Evolutionary conservation across 2,888 invertebrate genomes (phyloP), one percentile per base, ranked within the genome.

Genomic region (Rutpela maculata): DNA sequence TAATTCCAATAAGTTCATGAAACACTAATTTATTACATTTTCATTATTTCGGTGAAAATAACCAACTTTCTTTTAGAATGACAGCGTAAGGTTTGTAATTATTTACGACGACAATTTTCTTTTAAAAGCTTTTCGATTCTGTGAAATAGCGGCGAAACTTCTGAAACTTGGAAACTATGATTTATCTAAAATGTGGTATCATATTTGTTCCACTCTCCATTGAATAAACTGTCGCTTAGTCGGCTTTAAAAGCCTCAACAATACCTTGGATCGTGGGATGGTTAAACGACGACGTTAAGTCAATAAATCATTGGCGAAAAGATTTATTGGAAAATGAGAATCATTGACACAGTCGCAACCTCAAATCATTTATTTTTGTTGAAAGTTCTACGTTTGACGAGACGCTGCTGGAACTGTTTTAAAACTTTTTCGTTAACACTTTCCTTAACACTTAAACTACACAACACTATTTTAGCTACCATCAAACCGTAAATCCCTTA

Each of bases 401-500:
- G 65, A 10, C 65, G 18, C 43, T 12, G 11, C 65, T 43, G 43
- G 50, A 22, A 50, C 50, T 12, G 19, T 18, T 12, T 43, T 43
- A 22, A 65, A 65, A 65, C 65, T 65, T 65, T 65, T 65, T 65
- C 65, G 65, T 65, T 67, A 67, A 56, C 67, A 67, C 67, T 26
- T 67, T 67, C 67, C 22, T 65, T 43, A 56, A 67, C 67, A 67
- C 17, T 67, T 67, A 55, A 67, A 67, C 55, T 56, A 56, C 67
- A 67, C 70, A 70, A 59, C 60, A 70, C 70, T 70, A 70, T 43
- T 70, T 70, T n/a, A 59, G 59, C 70, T 19, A 35, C 60, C 60
- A 60, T 70, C 60, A 70, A 62, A 43, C 60, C 70, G 60, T 70
- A 70, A 70, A 70, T 70, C 59, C 70, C 60, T 22, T 50, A 68